A percentile compares a stretch with the other conserved stretches of the same genome.
Evolutionary conservation across 2,113 vertebrate genomes (phyloP).

Genomic region (Myotis lucifugus): DNA sequence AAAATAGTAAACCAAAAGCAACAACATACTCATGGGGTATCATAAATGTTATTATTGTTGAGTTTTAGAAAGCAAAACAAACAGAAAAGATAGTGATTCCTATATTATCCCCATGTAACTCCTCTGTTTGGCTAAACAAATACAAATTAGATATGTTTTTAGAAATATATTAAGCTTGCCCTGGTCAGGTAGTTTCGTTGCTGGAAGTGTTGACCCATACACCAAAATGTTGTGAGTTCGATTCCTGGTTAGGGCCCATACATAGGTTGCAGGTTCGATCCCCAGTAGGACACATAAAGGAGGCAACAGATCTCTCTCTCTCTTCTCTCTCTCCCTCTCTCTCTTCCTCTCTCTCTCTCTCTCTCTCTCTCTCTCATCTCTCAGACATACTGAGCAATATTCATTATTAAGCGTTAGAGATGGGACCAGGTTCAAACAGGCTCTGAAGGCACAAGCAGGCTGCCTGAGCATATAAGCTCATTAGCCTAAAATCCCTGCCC

Average conservation of each 20-base stretch:
- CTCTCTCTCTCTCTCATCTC: too few relatives aligned
- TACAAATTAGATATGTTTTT: background rate
- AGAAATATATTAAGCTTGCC: background rate
- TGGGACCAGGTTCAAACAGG: background rate
- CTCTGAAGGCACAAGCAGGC: background rate
- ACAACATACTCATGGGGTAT: background rate
- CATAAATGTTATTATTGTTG: background rate
- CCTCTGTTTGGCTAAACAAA: background rate
- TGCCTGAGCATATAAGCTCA: background rate
- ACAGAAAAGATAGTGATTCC: background rate
- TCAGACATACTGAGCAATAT: background rate
- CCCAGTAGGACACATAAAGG: background rate
- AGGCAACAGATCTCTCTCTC: background rate
- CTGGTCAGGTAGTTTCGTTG: background rate
- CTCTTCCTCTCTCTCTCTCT: background rate
- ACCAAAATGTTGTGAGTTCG: background rate
- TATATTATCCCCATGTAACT: background rate
- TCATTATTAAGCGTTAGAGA: background rate
- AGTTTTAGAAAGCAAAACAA: background rate
- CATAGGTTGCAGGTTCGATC: background rate
- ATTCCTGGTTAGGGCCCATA: background rate
- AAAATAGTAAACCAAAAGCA: conserved; percentile 5
- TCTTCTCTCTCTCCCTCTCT: background rate
- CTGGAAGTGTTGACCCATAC: background rate
- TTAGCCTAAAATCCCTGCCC: background rate